Evolutionary conservation across 2,797 vertebrate genomes (phyloP).

Genomic region (Sternotherus odoratus): DNA sequence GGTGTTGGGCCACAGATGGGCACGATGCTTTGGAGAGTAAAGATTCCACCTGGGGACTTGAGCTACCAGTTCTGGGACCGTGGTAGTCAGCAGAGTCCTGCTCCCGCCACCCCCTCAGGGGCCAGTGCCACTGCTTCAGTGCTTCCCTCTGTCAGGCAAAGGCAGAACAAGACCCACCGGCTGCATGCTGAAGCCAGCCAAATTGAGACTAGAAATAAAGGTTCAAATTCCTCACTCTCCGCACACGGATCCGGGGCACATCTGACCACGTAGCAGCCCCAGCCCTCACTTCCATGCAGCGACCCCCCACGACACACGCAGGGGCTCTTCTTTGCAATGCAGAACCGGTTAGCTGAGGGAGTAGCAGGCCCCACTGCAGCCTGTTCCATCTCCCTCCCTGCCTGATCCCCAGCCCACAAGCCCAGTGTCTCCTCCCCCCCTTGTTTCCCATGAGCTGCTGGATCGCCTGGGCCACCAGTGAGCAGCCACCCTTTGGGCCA

Average conservation of each 20-base stretch:
- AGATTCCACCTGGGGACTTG: neutral
- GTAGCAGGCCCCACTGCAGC: neutral
- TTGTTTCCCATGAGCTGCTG: neutral
- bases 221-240: neutral
- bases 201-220: neutral
- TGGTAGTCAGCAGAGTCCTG: neutral
- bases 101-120: neutral
- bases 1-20: neutral
- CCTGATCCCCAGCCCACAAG: neutral
- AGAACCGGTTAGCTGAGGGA: neutral
- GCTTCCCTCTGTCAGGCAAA: neutral
- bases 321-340: neutral
- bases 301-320: too few species aligned
- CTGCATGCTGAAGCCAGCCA: neutral
- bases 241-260: too few species aligned
- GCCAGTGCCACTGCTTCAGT: neutral
- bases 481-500: neutral
- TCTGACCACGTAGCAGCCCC: too few species aligned
- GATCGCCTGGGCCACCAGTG: neutral
- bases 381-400: neutral
- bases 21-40: neutral
- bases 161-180: neutral
- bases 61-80: neutral
- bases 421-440: neutral
- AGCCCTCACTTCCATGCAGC: too few species aligned